phyloP scores from a whole-genome alignment of 2,888 invertebrate species.

The Drosophila kanekoi region DNA sequence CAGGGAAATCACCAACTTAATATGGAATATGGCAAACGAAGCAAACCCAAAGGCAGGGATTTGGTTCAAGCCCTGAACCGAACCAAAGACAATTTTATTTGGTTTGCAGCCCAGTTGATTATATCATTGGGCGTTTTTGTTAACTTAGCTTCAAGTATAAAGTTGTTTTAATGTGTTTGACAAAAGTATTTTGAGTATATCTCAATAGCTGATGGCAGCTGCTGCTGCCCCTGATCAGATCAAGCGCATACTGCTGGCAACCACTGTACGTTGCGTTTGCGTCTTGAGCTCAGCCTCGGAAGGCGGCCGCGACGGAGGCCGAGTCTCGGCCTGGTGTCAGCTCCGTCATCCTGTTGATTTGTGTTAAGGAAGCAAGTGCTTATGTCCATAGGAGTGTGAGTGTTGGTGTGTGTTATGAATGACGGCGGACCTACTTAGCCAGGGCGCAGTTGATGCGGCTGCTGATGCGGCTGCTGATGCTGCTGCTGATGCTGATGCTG shows the following conservation, averaged over 20 bases:
- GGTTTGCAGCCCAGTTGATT: no score
- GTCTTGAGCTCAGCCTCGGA: slow-evolving; percentile 5
- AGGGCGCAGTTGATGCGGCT: slow-evolving; percentile 52
- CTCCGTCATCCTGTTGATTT: slow-evolving; percentile 74
- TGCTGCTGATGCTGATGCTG: slow-evolving; percentile 40
- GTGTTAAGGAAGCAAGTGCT: slow-evolving; percentile 79
- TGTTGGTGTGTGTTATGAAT: slow-evolving; percentile 55
- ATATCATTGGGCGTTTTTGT: no score
- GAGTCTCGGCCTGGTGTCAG: slow-evolving; percentile 58
- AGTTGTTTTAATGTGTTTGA: no score
- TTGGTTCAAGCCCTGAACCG: no score
- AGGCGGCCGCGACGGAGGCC: slow-evolving; percentile 9
- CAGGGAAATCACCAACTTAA: no score
- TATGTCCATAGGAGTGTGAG: slow-evolving; percentile 46
- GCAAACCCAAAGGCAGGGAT: no score
- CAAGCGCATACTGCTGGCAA: background rate
- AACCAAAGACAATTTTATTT: no score
- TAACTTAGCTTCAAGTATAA: no score
- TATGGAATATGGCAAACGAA: no score
- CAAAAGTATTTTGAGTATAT: no score
- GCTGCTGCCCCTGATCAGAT: background rate
- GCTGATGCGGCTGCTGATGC: slow-evolving; percentile 28
- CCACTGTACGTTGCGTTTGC: slow-evolving; percentile 14
- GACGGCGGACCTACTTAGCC: slow-evolving; percentile 63
- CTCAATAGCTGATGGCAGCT: no score